phyloP scores from a whole-genome alignment of 2,888 invertebrate species.

The Calephelis perditalis region DNA sequence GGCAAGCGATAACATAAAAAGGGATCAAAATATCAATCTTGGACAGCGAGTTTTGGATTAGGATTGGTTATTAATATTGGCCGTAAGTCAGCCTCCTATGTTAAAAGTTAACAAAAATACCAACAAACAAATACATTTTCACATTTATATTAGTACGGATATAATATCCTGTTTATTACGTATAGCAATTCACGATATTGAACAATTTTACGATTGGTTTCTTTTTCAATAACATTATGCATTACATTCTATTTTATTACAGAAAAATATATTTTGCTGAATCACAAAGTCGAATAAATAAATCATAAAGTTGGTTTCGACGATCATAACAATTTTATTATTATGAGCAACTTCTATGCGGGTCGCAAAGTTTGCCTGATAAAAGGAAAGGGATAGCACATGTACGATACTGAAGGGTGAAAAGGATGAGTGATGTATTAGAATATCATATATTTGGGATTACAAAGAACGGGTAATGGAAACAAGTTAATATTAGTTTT shows the following conservation, averaged over 20 bases:
- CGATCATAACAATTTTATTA: constrained; percentile 69
- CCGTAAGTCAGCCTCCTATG: too few species aligned
- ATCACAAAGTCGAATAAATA: constrained; percentile 56
- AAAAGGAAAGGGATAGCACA: constrained; percentile 30
- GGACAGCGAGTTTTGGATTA: too few species aligned
- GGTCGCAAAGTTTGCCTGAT: constrained; percentile 35
- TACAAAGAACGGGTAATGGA: background rate
- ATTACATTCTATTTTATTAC: constrained; percentile 35
- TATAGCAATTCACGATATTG: background rate
- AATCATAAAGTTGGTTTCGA: constrained; percentile 55
- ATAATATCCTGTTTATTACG: background rate
- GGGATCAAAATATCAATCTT: too few species aligned
- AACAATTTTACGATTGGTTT: constrained; percentile 19
- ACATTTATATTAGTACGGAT: too few species aligned
- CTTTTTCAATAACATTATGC: constrained; percentile 28
- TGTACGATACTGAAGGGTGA: constrained; percentile 17
- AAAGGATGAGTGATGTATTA: constrained; percentile 21
- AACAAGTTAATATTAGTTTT: constrained; percentile 5
- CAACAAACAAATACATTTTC: too few species aligned
- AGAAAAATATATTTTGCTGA: constrained; percentile 35
- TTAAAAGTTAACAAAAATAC: too few species aligned
- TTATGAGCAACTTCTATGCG: constrained; percentile 44
- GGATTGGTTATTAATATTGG: too few species aligned
- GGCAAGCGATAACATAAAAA: too few species aligned
- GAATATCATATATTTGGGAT: constrained; percentile 11